Evolutionary conservation across 2,113 vertebrate species (phyloP).

Genomic region (Pionites leucogaster): DNA sequence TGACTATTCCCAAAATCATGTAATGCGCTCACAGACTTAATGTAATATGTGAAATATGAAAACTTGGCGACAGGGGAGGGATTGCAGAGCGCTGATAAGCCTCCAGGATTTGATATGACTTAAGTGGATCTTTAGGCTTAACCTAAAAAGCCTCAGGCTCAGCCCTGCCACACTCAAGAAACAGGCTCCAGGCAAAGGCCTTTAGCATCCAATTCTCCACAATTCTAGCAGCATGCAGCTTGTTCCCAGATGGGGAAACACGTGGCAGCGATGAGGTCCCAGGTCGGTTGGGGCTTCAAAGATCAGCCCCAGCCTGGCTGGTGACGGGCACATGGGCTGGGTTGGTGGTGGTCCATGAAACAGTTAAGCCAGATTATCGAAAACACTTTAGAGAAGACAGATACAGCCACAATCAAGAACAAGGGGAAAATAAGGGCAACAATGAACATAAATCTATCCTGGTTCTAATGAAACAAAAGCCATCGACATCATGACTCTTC

Average conservation of each 20-base stretch:
- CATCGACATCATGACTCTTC: not conserved
- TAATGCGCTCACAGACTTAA: not conserved
- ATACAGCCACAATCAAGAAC: not conserved
- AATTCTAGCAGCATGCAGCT: not conserved
- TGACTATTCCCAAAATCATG: not conserved
- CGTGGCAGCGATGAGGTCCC: not conserved
- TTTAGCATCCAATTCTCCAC: not conserved
- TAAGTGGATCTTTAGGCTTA: constrained; percentile 8
- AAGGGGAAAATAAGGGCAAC: not conserved
- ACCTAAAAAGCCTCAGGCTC: not conserved
- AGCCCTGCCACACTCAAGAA: not conserved
- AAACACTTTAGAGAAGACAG: not conserved
- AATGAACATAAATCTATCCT: not conserved
- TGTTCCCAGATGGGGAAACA: not conserved
- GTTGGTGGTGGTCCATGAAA: not conserved
- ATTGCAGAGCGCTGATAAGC: not conserved
- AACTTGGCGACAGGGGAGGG: not conserved
- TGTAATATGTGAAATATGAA: not conserved
- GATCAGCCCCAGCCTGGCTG: not conserved
- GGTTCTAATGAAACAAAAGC: not conserved
- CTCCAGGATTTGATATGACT: not conserved
- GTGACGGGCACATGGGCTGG: not conserved
- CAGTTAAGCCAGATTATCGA: not conserved
- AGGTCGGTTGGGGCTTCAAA: not conserved
- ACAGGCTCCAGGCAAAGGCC: not conserved